Percentiles rank a stretch among this genome's conserved stretches.
phyloP scores from a whole-genome alignment of 2,113 vertebrate genomes.

The Leptodactylus fuscus region DNA sequence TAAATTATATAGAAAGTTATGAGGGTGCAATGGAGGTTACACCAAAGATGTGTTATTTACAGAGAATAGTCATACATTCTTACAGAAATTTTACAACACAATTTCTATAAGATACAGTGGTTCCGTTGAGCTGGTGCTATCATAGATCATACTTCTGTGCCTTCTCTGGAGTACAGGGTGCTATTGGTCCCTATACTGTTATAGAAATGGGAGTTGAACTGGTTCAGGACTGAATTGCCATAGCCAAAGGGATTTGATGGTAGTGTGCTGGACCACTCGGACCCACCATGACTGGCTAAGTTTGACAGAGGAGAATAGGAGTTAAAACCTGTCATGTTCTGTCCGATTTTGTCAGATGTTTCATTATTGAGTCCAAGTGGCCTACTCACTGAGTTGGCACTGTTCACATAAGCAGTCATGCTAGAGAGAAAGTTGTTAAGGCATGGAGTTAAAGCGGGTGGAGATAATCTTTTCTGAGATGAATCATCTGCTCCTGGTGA shows the following conservation, averaged over 20 bases:
- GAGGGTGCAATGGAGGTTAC: too few species aligned
- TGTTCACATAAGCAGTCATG: conserved; percentile 73
- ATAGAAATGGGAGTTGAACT: conserved; percentile 90
- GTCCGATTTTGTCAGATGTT: conserved; percentile 78
- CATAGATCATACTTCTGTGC: conserved; percentile 84
- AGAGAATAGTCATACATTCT: background rate
- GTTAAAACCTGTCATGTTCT: conserved; percentile 79
- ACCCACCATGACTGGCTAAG: conserved; percentile 76
- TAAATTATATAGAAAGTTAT: background rate
- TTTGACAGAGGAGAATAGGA: conserved; percentile 83
- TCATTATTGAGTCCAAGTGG: conserved; percentile 81
- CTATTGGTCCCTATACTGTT: conserved; percentile 78
- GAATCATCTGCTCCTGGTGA: conserved; percentile 67
- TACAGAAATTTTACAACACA: background rate
- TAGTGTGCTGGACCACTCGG: conserved; percentile 80
- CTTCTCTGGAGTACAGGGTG: conserved; percentile 85
- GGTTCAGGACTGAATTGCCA: conserved; percentile 83
- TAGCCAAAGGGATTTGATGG: conserved; percentile 81
- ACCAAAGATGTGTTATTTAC: background rate
- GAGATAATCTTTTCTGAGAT: conserved; percentile 80
- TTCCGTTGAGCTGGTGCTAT: background rate
- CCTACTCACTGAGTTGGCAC: conserved; percentile 65
- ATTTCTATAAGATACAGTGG: conserved; percentile 31
- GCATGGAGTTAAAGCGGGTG: conserved; percentile 77
- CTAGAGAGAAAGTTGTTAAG: conserved; percentile 89